These are phyloP conservation scores for Onychostoma macrolepis DNA, from an alignment of 2,113 vertebrate species.

Conservation along the genomic window DNA sequence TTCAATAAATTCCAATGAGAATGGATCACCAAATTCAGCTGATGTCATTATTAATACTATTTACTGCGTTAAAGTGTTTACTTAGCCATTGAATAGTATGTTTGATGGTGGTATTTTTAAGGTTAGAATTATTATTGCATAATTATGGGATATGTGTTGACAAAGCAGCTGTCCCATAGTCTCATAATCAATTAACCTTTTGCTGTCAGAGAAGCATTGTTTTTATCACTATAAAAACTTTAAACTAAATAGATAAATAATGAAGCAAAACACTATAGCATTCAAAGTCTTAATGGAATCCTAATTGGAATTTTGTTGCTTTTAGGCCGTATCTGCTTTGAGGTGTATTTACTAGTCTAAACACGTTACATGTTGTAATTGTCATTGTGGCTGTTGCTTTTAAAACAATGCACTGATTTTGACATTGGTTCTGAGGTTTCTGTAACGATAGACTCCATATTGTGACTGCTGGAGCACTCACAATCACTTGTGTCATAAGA, in stretches of 20 bases:
- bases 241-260: background rate
- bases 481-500: background rate
- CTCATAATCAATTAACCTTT: background rate
- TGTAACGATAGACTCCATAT: background rate
- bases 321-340: background rate
- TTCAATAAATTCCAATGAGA: background rate
- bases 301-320: background rate
- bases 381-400: background rate
- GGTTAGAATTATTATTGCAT: conserved; percentile 31
- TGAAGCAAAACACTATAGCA: background rate
- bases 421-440: background rate
- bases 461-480: background rate
- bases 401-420: background rate
- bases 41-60: background rate
- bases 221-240: background rate
- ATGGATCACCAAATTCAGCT: background rate
- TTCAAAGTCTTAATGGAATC: background rate
- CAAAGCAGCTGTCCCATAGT: background rate
- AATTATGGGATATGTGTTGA: conserved; percentile 11
- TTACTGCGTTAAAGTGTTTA: background rate
- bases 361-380: background rate
- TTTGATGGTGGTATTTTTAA: background rate
- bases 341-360: background rate
- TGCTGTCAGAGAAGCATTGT: background rate
- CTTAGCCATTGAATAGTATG: conserved; percentile 15